A percentile compares a stretch with the other conserved stretches of the same genome.
Conservation (phyloP, 2,113 vertebrate species). For the Hippocampus barbouri region DNA sequence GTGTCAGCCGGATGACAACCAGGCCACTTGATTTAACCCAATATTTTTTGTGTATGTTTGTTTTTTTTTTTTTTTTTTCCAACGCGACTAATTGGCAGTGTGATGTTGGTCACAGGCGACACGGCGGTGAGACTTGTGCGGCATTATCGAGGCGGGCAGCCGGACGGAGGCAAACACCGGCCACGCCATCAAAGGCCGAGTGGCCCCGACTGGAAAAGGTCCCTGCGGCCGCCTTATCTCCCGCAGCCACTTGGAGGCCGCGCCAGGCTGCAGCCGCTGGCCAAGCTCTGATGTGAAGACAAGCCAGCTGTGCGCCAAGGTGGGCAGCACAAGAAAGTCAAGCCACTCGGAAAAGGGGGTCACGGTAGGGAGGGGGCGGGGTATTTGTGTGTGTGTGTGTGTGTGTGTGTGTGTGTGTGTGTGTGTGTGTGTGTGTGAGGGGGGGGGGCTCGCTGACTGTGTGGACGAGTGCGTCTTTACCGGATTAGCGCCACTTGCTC, state of each 20-base stretch:
- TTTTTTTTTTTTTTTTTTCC: not conserved
- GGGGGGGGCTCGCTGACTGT: not conserved
- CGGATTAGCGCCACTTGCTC: constrained; percentile 27
- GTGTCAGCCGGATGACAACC: not conserved
- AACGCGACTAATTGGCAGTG: constrained; percentile 1
- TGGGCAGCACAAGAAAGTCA: constrained; percentile 50
- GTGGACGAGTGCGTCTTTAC: constrained; percentile 18
- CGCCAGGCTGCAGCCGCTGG: constrained; percentile 65
- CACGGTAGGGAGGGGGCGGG: constrained; percentile 1
- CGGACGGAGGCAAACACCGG: constrained; percentile 47
- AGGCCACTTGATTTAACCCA: not conserved
- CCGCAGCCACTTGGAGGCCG: constrained; percentile 66
- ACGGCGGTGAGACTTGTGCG: not conserved
- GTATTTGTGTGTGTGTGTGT: no score
- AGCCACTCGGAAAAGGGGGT: constrained; percentile 30
- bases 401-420: no score
- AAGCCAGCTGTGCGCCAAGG: constrained; percentile 60
- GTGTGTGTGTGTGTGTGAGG: no score
- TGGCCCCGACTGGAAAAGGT: constrained; percentile 65
- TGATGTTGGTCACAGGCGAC: constrained; percentile 1
- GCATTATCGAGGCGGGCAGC: constrained; percentile 2
- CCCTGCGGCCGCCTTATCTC: constrained; percentile 68
- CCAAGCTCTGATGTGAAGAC: constrained; percentile 71
- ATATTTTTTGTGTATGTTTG: not conserved
- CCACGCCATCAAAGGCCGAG: constrained; percentile 63